Evolutionary conservation across 2,888 invertebrate genomes (phyloP).

Genomic region (Petrophora chlorosata): DNA sequence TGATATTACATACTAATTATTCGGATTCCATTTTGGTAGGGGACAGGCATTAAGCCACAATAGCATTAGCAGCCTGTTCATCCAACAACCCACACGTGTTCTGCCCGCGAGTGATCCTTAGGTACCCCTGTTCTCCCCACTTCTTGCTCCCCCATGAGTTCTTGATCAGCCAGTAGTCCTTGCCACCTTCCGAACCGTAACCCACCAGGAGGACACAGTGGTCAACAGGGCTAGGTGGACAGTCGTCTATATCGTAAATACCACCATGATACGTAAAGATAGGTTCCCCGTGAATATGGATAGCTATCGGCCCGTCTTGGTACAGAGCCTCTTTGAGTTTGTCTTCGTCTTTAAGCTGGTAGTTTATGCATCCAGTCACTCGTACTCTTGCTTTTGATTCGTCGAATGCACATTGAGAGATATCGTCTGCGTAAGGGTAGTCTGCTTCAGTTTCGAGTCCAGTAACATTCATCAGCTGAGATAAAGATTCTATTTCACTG

Average conservation of each 20-base stretch:
- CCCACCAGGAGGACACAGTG: background rate
- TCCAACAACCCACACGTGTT: background rate
- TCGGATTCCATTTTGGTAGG: too few relatives aligned
- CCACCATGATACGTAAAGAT: background rate
- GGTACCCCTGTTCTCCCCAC: conserved; percentile 2
- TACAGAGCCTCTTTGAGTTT: background rate
- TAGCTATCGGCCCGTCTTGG: background rate
- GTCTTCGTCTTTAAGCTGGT: background rate
- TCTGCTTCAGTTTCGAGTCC: background rate
- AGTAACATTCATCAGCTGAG: background rate
- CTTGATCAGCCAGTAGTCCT: conserved; percentile 8
- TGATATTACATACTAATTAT: too few relatives aligned
- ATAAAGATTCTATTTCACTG: background rate
- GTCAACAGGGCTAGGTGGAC: background rate
- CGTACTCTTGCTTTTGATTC: background rate
- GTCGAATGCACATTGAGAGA: background rate
- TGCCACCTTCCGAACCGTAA: background rate
- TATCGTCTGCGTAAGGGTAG: background rate
- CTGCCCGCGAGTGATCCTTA: background rate
- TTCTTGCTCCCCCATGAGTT: background rate
- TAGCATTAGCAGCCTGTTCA: background rate
- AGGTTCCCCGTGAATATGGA: background rate
- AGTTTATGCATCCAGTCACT: background rate
- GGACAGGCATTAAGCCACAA: too few relatives aligned
- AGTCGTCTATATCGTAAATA: background rate